Evolutionary conservation across 2,888 invertebrate genomes (phyloP).

Genomic region (Rhagonycha fulva): DNA sequence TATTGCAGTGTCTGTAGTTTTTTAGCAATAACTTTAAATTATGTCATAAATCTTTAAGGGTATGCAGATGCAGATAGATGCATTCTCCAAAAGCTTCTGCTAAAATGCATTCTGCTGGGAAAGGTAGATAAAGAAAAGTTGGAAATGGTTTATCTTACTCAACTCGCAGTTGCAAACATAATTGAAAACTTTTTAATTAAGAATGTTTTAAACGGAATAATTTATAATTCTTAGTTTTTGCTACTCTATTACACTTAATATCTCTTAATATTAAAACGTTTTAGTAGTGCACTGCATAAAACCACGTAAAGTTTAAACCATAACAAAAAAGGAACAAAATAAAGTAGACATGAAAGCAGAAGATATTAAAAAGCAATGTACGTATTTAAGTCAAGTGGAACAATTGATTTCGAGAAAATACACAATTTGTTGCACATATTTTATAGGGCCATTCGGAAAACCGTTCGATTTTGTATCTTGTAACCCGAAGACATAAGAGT

Average conservation of each 20-base stretch:
- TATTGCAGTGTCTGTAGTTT: slow-evolving; percentile 7
- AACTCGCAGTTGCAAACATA: slow-evolving; percentile 12
- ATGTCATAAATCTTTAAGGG: slow-evolving; percentile 18
- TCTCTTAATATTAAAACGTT: background rate
- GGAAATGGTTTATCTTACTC: slow-evolving; percentile 8
- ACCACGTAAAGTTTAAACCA: background rate
- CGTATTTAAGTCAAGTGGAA: slow-evolving; percentile 7
- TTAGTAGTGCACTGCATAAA: background rate
- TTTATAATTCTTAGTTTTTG: slow-evolving; percentile 5
- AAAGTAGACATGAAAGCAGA: background rate
- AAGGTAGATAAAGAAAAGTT: slow-evolving; percentile 13
- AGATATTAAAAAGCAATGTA: slow-evolving; percentile 8
- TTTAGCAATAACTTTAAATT: slow-evolving; percentile 8
- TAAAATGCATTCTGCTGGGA: slow-evolving; percentile 21
- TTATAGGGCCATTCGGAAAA: slow-evolving; percentile 24
- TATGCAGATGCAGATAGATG: slow-evolving; percentile 18
- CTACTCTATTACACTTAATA: background rate
- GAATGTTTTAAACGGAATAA: slow-evolving; percentile 3
- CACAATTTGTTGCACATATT: slow-evolving; percentile 31
- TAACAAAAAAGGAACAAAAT: background rate
- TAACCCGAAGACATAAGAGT: slow-evolving; percentile 9
- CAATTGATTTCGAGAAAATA: slow-evolving; percentile 13
- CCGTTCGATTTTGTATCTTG: slow-evolving; percentile 12
- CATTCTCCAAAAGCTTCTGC: slow-evolving; percentile 15
- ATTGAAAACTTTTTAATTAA: slow-evolving; percentile 16